Evolutionary conservation across 2,113 vertebrate species (phyloP).

Genomic region (Bos indicus): DNA sequence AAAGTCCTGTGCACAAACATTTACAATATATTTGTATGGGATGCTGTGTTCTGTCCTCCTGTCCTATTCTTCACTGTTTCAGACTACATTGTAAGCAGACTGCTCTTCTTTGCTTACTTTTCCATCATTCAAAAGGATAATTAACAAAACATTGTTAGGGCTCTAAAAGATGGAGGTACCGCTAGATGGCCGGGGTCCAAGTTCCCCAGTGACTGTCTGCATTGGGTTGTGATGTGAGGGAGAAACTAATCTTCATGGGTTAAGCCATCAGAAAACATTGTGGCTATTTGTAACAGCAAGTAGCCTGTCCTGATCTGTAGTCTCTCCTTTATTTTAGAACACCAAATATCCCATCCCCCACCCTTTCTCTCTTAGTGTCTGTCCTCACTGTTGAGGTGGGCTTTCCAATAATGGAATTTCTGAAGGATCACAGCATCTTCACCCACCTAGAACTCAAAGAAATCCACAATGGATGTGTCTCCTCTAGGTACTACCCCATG

Average conservation of each 20-base stretch:
- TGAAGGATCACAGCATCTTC: neutral
- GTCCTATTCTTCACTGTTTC: neutral
- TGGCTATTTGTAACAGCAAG: neutral
- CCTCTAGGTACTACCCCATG: neutral
- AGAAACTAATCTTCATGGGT: neutral
- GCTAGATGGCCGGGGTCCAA: neutral
- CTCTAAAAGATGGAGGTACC: neutral
- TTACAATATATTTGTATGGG: neutral
- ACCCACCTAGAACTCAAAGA: neutral
- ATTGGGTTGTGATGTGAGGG: neutral
- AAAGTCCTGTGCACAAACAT: neutral
- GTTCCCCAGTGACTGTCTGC: neutral
- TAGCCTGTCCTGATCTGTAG: neutral
- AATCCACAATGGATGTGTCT: neutral
- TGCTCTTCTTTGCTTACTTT: neutral
- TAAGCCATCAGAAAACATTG: neutral
- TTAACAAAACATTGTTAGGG: neutral
- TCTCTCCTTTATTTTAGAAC: neutral
- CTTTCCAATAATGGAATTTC: neutral
- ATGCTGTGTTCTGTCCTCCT: neutral
- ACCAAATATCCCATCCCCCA: accelerated
- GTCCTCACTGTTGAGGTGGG: neutral
- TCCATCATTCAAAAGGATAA: neutral
- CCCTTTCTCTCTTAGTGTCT: neutral
- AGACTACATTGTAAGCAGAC: neutral